Evolutionary conservation across 2,888 invertebrate genomes (phyloP).

Genomic region (Cyclophora albipunctata): DNA sequence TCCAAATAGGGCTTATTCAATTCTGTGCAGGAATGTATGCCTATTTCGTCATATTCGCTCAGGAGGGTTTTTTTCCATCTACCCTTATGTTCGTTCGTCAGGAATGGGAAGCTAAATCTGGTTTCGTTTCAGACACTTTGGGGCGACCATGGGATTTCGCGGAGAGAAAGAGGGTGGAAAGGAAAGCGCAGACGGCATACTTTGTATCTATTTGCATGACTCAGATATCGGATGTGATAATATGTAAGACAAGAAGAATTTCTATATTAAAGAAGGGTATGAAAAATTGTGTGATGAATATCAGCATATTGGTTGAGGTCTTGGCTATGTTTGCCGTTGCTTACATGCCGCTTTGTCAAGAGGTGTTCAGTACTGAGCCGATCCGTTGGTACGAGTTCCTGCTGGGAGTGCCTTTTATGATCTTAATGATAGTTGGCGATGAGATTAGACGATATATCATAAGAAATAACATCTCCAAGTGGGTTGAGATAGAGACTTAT

Average conservation of each 20-base stretch:
- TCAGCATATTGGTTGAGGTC: constrained; percentile 78
- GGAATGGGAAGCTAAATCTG: constrained; percentile 81
- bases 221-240: constrained; percentile 85
- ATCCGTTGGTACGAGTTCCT: constrained; percentile 82
- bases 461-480: constrained; percentile 79
- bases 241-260: constrained; percentile 85
- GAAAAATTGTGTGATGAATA: constrained; percentile 79
- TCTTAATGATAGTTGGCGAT: constrained; percentile 84
- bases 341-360: constrained; percentile 81
- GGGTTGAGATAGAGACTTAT: constrained; percentile 85
- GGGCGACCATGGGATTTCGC: constrained; percentile 83
- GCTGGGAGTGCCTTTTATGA: constrained; percentile 81
- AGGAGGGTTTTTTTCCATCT: constrained; percentile 84
- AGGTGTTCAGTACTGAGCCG: constrained; percentile 81
- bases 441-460: constrained; percentile 82
- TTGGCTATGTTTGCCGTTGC: constrained; percentile 79
- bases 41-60: constrained; percentile 86
- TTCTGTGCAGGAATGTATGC: constrained; percentile 86
- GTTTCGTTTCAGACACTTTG: constrained; percentile 81
- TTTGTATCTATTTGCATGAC: constrained; percentile 86
- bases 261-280: constrained; percentile 85
- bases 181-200: constrained; percentile 85
- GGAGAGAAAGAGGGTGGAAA: constrained; percentile 81
- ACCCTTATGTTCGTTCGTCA: constrained; percentile 80
- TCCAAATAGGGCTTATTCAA: constrained; percentile 91